phyloP scores from a whole-genome alignment of 2,888 invertebrate genomes.

The Drosophila trichaetosa region DNA sequence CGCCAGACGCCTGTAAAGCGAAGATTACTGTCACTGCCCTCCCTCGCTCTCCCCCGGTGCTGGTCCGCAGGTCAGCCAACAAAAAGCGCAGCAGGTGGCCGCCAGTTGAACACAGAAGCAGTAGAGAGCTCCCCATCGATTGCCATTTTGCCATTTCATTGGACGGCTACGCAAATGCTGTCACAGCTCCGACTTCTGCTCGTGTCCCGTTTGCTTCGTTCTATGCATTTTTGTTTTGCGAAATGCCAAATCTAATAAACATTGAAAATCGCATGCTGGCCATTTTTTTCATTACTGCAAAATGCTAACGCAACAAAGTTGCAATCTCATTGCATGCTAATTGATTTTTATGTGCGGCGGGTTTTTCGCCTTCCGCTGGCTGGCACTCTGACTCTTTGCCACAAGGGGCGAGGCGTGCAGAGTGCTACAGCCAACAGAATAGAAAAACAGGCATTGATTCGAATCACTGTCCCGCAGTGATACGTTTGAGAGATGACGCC shows the following conservation, averaged over 20 bases:
- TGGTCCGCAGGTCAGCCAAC: background rate
- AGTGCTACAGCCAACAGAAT: background rate
- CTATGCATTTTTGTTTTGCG: constrained; percentile 35
- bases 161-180: constrained; percentile 39
- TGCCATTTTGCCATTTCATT: constrained; percentile 46
- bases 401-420: background rate
- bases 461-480: constrained; percentile 25
- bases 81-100: constrained; percentile 76
- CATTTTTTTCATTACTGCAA: constrained; percentile 54
- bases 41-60: background rate
- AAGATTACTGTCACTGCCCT: constrained; percentile 36
- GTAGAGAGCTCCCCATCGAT: constrained; percentile 55
- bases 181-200: constrained; percentile 41
- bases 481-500: constrained; percentile 40
- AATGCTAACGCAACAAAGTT: constrained; percentile 43
- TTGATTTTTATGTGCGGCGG: constrained; percentile 73
- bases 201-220: constrained; percentile 16
- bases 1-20: constrained; percentile 44
- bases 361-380: constrained; percentile 6
- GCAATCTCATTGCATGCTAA: constrained; percentile 76
- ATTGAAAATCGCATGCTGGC: constrained; percentile 59
- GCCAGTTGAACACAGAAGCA: constrained; percentile 13
- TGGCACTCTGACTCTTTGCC: constrained; percentile 1
- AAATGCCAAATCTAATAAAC: constrained; percentile 75
- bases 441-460: constrained; percentile 27